Conservation (phyloP, 2,888 invertebrate species). For the Hetaerina titia region DNA sequence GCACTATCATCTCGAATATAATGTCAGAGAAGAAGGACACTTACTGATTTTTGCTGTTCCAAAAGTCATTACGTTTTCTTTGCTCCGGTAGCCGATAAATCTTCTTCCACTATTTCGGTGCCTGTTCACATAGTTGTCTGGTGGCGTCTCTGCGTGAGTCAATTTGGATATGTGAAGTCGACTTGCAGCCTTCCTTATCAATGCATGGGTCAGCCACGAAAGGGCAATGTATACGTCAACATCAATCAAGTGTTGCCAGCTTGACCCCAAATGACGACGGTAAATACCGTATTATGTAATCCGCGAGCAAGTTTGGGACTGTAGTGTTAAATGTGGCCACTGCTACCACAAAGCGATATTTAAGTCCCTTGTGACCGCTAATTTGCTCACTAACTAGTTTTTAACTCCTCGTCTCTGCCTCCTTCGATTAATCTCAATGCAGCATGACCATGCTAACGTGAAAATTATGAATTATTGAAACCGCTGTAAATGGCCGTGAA, state of each 20-base stretch:
- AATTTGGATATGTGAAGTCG: neutral
- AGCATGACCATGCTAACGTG: no score
- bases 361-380: no score
- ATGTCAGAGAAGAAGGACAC: neutral
- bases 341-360: no score
- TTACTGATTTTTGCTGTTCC: conserved; percentile 5
- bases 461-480: no score
- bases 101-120: neutral
- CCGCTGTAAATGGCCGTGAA: no score
- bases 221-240: conserved; percentile 62
- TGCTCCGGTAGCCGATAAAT: neutral
- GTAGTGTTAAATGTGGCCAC: neutral
- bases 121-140: neutral
- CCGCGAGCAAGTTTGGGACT: neutral
- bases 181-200: conserved; percentile 55
- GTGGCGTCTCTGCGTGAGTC: neutral
- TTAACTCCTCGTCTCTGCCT: no score
- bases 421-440: no score
- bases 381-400: no score
- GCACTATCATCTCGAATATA: neutral
- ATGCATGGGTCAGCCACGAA: conserved; percentile 40
- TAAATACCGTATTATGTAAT: neutral
- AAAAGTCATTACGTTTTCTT: neutral
- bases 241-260: conserved; percentile 54
- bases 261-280: conserved; percentile 37